Base-by-base conservation (phyloP, 1,140 invertebrate species). In the Ips nitidus region DNA sequence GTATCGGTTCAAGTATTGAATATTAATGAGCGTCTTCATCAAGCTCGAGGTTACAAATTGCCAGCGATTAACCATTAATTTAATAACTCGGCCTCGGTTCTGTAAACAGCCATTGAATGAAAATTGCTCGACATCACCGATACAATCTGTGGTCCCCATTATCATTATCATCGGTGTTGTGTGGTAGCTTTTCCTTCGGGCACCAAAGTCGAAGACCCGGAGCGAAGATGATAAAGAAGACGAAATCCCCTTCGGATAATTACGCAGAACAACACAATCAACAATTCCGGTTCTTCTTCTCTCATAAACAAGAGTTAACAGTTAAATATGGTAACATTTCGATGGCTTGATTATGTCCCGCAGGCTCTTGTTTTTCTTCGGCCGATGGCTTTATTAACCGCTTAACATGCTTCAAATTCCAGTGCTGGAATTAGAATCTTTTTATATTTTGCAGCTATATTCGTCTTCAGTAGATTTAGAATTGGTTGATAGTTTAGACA, bases 301-400 rank as follows among this genome's bases (percentile, higher is more conserved):
- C 7, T 53, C 64, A 66, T 66, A 66, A 66, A 66, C 41, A 66
- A 66, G 64, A 53, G 50, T 66, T 66, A 66, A 42, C 64, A 39
- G 64, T 66, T 66, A 66, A 66, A 66, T 66, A 66, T 66, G 53
- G 64, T 37, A 66, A 66, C 64, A 66, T 66, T 66, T 66, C 64
- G 53, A 66, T 66, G 64, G 64, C 52, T 66, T 66, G 64, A 66
- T 66, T 66, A 66, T 57, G 57, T 41, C 64, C 64, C 39, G 36
- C 37, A 55, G 64, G 64, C 55, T 41, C 37, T 22, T 42, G 53
- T 62, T 62, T 62, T 62, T 66, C 36, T 57, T 8, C 64, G 55
- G 52, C 64, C 43, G 53, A 62, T 62, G 59, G n/a, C 59, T 62
- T 62, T 62, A 62, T 62, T 62, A 50, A 42, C 39, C 36, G 5